Evolutionary conservation across 2,888 invertebrate genomes (phyloP).

Genomic region (Drosophila fungiperda): DNA sequence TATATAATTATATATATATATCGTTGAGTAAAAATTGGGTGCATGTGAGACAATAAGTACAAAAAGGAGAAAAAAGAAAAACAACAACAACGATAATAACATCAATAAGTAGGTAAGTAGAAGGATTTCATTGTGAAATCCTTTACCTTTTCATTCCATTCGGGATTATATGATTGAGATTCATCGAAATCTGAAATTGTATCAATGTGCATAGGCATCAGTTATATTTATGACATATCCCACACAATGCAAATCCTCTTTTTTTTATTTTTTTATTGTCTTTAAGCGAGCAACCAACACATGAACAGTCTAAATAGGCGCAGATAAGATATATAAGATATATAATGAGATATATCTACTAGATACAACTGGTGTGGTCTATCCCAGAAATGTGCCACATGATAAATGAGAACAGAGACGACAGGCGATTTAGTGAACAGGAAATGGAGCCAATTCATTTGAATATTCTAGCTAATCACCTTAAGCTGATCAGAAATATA

Average conservation of each 20-base stretch:
- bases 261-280: not conserved
- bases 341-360: conserved; percentile 14
- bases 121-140: conserved; percentile 65
- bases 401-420: conserved; percentile 23
- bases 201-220: conserved; percentile 66
- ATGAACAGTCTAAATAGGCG: conserved; percentile 43
- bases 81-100: conserved; percentile 42
- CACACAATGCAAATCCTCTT: conserved; percentile 14
- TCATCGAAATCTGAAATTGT: conserved; percentile 85
- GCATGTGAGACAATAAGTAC: conserved; percentile 49
- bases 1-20: conserved; percentile 8
- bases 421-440: conserved; percentile 4
- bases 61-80: conserved; percentile 38
- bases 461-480: conserved; percentile 14
- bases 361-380: conserved; percentile 18
- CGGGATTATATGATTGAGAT: conserved; percentile 84
- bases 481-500: not conserved
- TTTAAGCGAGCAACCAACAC: conserved; percentile 52
- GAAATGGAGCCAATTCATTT: conserved; percentile 7
- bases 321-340: conserved; percentile 16
- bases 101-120: conserved; percentile 32
- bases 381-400: conserved; percentile 33
- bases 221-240: conserved; percentile 22
- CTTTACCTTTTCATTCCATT: conserved; percentile 85
- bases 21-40: conserved; percentile 44